These are phyloP conservation scores for Listronotus oregonensis DNA, from an alignment of 1,140 invertebrate species.

Conservation along the genomic window DNA sequence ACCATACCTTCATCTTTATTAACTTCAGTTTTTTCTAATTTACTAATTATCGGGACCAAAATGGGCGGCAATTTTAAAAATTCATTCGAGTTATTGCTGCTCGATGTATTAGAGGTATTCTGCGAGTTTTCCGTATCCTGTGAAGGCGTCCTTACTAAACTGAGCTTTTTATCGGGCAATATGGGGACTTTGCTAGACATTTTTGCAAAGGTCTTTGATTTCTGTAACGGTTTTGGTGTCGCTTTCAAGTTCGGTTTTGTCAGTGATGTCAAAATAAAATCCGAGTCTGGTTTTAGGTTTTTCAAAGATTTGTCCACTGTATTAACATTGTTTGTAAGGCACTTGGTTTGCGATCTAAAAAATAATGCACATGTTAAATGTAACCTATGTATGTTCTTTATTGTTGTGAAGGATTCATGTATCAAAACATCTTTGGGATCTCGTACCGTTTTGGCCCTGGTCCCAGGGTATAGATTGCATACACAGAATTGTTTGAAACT, in stretches of 20 bases:
- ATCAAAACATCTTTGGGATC: too few relatives aligned
- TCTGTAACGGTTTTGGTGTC: slow-evolving; percentile 6
- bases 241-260: slow-evolving; percentile 16
- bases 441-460: too few relatives aligned
- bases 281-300: slow-evolving; percentile 49
- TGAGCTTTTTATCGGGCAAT: slow-evolving; percentile 43
- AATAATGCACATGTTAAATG: neutral
- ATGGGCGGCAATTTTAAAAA: slow-evolving; percentile 70
- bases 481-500: too few relatives aligned
- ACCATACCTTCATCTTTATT: slow-evolving; percentile 8
- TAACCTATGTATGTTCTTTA: neutral
- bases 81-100: slow-evolving; percentile 56
- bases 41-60: slow-evolving; percentile 64
- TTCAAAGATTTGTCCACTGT: slow-evolving; percentile 42
- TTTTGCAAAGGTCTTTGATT: slow-evolving; percentile 28
- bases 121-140: slow-evolving; percentile 63
- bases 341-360: slow-evolving; percentile 64
- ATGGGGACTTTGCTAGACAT: slow-evolving; percentile 43
- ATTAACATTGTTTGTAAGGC: slow-evolving; percentile 45
- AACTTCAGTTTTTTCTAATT: slow-evolving; percentile 44
- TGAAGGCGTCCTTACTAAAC: slow-evolving; percentile 57
- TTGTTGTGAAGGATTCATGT: too few relatives aligned
- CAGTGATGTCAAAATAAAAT: slow-evolving; percentile 51
- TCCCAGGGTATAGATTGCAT: too few relatives aligned
- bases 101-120: slow-evolving; percentile 56